A percentile compares a stretch with the other conserved stretches of the same genome.
phyloP scores from a whole-genome alignment of 2,797 vertebrate species.

The Periparus ater region DNA sequence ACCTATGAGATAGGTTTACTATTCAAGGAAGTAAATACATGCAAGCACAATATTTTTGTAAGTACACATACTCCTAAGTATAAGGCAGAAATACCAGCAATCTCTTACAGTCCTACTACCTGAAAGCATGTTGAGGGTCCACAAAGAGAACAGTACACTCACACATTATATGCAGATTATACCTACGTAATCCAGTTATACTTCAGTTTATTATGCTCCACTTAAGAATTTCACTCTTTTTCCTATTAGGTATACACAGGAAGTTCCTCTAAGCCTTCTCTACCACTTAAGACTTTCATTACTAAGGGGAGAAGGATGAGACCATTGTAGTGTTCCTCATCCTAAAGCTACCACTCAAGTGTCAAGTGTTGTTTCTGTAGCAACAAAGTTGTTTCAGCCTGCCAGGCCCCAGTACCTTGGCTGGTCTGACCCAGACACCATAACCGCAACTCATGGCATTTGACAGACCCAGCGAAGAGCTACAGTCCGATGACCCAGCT shows the following conservation, averaged over 20 bases:
- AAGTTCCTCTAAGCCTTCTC: neutral
- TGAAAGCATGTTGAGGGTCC: neutral
- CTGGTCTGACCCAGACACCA: neutral
- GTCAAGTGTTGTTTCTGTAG: neutral
- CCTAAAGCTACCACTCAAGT: neutral
- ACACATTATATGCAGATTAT: neutral
- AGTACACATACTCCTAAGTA: rapidly evolving
- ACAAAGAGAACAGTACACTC: neutral
- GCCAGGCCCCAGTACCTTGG: neutral
- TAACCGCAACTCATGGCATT: neutral
- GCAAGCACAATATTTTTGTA: neutral
- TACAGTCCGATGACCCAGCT: neutral
- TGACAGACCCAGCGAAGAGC: neutral
- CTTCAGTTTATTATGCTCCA: neutral
- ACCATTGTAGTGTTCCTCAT: neutral
- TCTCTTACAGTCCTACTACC: neutral
- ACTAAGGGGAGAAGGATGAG: neutral
- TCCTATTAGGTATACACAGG: neutral
- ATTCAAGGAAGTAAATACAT: neutral
- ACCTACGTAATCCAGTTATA: neutral
- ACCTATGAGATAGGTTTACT: neutral
- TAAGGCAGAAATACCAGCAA: neutral
- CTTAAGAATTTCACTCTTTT: neutral
- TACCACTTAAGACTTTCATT: neutral
- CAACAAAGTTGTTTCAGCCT: neutral